These are phyloP conservation scores for Pachyramphus minor DNA, from an alignment of 2,113 vertebrate species.

Conservation along the genomic window DNA sequence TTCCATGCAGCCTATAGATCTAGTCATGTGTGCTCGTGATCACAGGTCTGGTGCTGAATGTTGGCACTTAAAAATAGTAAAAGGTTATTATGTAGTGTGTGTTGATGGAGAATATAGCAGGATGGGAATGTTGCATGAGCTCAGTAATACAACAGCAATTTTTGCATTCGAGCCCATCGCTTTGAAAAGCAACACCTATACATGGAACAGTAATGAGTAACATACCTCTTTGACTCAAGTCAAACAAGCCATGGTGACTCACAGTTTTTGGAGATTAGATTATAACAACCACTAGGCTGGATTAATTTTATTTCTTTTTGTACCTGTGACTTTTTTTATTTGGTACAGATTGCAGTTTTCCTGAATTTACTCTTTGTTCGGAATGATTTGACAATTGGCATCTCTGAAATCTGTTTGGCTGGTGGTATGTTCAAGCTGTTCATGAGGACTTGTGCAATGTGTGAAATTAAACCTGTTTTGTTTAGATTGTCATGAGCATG, in stretches of 20 bases:
- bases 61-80: background rate
- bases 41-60: background rate
- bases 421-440: slow-evolving; percentile 38
- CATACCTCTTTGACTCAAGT: background rate
- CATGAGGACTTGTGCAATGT: background rate
- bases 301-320: slow-evolving; percentile 12
- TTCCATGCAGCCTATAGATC: background rate
- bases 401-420: slow-evolving; percentile 24
- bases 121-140: background rate
- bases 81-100: background rate
- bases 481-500: background rate
- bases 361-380: slow-evolving; percentile 43
- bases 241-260: background rate
- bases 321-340: background rate
- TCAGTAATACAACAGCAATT: background rate
- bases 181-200: background rate
- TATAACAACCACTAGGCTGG: background rate
- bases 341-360: slow-evolving; percentile 1
- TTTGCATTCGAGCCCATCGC: background rate
- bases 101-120: background rate
- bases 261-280: background rate
- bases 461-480: slow-evolving; percentile 12
- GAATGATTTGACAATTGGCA: slow-evolving; percentile 31
- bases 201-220: slow-evolving; percentile 30
- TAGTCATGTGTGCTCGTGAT: fast-evolving